Evolutionary conservation across 2,888 invertebrate species (phyloP), one percentile per base, ranked within the genome.

Genomic region (Tetanocera ferruginea): DNA sequence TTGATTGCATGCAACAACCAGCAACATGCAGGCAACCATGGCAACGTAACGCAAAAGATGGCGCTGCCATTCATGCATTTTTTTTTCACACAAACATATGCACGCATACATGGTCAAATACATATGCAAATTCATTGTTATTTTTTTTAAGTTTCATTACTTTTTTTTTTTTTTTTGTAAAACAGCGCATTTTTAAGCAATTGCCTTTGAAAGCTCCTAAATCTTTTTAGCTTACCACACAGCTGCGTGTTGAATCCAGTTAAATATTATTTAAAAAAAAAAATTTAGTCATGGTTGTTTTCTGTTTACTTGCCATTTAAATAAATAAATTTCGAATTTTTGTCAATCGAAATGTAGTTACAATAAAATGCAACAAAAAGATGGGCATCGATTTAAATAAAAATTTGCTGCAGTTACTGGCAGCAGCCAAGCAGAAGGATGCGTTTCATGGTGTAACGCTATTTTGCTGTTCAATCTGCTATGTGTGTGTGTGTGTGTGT

Each of bases 61-160:
- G 69, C 69, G 69, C 69, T 69, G 69, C 69, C 72, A 60, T 72
- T 60, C 71, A 72, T 57, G 11, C 55, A 19, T 17, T 57, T 28
- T 49, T 37, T 67, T 69, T 23, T 25, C 57, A 23, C 25, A 23
- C 57, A 57, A 57, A 60, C 60, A 28, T 25, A 60, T 5, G 28
- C 23, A 23, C 6, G 19, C 57, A 31, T 31, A 28, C n/a, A 34
- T 52, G 34, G 34, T 71, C 34, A 14, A 34, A 19, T 19, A 5
- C 43, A 19, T 70, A 28, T n/a, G 49, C 49, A 28, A 70, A 31
- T 71, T 76, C 62, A 76, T 78, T 81, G 73, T 60, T 55, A n/a
- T 72, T 55, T 66, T 66, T 31, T 37, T n/a, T 28, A 34, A 17
- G 28, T n/a, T 31, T 6, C 60, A 60, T 17, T 60, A 19, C 14